These are phyloP conservation scores for Ischnus inquisitorius DNA, from an alignment of 2,888 invertebrate species.

Conservation along the genomic window DNA sequence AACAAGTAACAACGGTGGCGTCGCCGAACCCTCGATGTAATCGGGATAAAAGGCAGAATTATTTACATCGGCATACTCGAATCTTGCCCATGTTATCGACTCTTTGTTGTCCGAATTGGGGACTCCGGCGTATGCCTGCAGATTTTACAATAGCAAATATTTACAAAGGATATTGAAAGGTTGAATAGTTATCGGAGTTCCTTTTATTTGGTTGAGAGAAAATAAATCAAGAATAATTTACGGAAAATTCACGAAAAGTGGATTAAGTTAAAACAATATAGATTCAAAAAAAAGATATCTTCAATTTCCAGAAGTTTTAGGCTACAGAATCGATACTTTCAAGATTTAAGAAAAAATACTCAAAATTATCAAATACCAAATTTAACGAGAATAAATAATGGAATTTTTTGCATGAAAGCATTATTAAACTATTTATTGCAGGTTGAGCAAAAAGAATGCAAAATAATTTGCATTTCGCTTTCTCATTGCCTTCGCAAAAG, in stretches of 20 bases:
- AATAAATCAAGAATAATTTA: not conserved
- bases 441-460: not conserved
- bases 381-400: not conserved
- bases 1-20: slow-evolving; percentile 93
- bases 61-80: slow-evolving; percentile 95
- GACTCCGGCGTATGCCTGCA: slow-evolving; percentile 86
- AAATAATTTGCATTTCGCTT: not conserved
- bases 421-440: not conserved
- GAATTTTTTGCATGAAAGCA: not conserved
- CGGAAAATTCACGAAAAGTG: not conserved
- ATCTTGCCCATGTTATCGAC: slow-evolving; percentile 92
- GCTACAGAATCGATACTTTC: slow-evolving; percentile 2
- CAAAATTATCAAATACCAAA: not conserved
- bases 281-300: not conserved
- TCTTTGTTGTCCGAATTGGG: slow-evolving; percentile 87
- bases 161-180: not conserved
- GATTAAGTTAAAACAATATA: slow-evolving; percentile 1
- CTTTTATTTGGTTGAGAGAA: not conserved
- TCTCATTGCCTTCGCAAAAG: not conserved
- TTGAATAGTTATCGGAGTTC: not conserved
- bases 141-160: slow-evolving; percentile 50
- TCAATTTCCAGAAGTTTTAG: not conserved
- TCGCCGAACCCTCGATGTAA: slow-evolving; percentile 89
- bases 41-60: slow-evolving; percentile 91
- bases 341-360: not conserved